A percentile compares a stretch with the other conserved stretches of the same genome.
phyloP scores from a whole-genome alignment of 2,888 invertebrate genomes.

The Plebejus argus region DNA sequence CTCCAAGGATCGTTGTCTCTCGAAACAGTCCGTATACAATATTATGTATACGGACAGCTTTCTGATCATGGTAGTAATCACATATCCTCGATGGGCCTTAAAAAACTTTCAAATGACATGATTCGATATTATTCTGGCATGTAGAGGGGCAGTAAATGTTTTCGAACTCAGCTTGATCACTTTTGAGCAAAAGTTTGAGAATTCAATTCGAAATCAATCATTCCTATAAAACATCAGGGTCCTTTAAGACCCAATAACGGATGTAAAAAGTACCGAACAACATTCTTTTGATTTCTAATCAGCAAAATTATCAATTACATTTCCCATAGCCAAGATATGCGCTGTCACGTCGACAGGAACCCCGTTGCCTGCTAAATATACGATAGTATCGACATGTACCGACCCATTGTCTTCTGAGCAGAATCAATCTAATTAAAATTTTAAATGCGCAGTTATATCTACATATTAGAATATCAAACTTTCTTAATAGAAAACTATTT shows the following conservation, averaged over 20 bases:
- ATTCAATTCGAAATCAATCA: too few species aligned
- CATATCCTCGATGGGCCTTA: too few species aligned
- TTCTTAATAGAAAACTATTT: slow-evolving; percentile 47
- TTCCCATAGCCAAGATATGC: slow-evolving; percentile 37
- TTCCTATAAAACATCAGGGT: neutral
- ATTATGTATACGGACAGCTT: too few species aligned
- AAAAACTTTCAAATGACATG: too few species aligned
- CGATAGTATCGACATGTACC: slow-evolving; percentile 48
- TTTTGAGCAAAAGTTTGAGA: too few species aligned
- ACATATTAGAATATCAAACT: slow-evolving; percentile 36
- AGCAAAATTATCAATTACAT: neutral
- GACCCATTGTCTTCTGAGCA: slow-evolving; percentile 47
- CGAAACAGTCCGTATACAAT: too few species aligned
- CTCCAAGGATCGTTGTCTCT: too few species aligned
- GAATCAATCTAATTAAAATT: slow-evolving; percentile 62
- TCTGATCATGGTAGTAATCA: too few species aligned
- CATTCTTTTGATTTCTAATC: slow-evolving; percentile 28
- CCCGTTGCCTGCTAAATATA: slow-evolving; percentile 40
- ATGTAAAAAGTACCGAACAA: slow-evolving; percentile 1
- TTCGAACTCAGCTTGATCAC: too few species aligned
- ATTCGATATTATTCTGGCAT: too few species aligned
- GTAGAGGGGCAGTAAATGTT: too few species aligned
- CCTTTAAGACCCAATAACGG: neutral
- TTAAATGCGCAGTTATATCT: slow-evolving; percentile 51
- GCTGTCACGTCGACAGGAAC: slow-evolving; percentile 39